A percentile compares a stretch with the other conserved stretches of the same genome.
Evolutionary conservation across 2,797 vertebrate genomes (phyloP).

Genomic region (Microchirus variegatus): DNA sequence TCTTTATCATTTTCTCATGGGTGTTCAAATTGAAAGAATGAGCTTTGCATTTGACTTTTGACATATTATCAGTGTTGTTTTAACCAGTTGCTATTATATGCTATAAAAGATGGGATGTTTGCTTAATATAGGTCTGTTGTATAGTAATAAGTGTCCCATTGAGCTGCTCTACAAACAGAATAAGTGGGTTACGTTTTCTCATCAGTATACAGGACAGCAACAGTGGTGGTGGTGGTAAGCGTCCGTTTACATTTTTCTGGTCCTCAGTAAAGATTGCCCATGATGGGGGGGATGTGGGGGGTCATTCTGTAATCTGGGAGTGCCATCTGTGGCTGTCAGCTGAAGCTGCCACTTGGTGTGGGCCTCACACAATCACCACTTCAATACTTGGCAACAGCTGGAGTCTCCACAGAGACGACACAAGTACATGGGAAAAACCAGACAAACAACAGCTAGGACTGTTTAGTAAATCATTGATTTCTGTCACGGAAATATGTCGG

Average conservation of each 20-base stretch:
- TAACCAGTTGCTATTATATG: no score
- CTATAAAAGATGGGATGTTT: no score
- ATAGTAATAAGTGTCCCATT: not conserved
- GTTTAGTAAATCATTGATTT: not conserved
- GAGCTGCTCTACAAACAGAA: not conserved
- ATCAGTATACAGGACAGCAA: conserved; percentile 31
- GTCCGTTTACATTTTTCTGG: conserved; percentile 39
- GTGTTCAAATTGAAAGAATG: no score
- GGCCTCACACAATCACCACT: conserved; percentile 57
- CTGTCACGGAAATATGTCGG: not conserved
- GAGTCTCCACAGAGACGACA: conserved; percentile 24
- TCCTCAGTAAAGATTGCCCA: conserved; percentile 21
- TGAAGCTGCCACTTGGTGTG: conserved; percentile 70
- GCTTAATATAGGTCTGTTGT: not conserved
- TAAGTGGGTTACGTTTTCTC: conserved; percentile 11
- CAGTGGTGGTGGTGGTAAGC: conserved; percentile 1
- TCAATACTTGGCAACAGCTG: conserved; percentile 49
- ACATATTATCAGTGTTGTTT: no score
- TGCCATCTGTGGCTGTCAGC: conserved; percentile 78
- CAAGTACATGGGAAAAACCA: conserved; percentile 24
- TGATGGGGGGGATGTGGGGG: conserved; percentile 15
- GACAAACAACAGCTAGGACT: not conserved
- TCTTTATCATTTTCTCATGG: no score
- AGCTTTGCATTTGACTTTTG: no score
- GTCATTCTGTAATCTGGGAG: conserved; percentile 58